Percentiles rank a stretch among this genome's conserved stretches.
These are phyloP conservation scores for Cuniculus paca DNA, from an alignment of 2,797 vertebrate genomes.

Conservation along the genomic window DNA sequence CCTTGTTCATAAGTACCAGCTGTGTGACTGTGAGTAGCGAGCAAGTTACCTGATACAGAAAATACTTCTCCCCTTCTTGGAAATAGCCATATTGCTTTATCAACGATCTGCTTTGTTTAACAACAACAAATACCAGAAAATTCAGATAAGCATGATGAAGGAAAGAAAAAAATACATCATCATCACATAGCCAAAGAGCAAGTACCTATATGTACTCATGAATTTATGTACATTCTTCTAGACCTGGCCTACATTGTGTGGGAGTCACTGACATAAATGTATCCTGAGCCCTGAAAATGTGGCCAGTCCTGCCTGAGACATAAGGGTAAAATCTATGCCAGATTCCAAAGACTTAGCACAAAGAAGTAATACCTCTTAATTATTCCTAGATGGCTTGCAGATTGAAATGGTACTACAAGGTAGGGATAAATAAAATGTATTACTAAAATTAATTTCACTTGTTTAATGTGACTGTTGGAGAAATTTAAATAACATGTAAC, in stretches of 20 bases:
- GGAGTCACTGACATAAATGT: too few species aligned
- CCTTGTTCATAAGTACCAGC: neutral
- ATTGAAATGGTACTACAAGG: neutral
- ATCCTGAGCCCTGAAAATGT: fast-evolving
- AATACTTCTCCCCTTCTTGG: neutral
- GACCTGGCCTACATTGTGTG: fast-evolving
- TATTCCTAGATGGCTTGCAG: neutral
- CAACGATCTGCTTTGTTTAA: neutral
- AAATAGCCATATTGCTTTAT: neutral
- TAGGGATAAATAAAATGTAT: neutral
- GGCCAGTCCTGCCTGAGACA: neutral
- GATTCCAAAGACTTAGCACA: neutral
- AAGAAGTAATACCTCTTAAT: neutral
- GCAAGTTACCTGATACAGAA: neutral
- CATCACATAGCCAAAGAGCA: neutral
- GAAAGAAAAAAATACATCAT: neutral
- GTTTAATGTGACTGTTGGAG: neutral
- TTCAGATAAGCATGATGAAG: neutral
- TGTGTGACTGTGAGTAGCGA: neutral
- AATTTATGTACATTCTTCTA: too few species aligned
- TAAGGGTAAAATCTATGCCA: neutral
- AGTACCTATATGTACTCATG: fast-evolving
- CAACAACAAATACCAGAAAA: neutral
- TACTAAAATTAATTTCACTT: slow-evolving; percentile 1
- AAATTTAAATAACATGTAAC: neutral